Percentiles rank a stretch among this genome's conserved stretches.
Evolutionary conservation across 2,113 vertebrate genomes (phyloP).

Genomic region (Trachemys scripta): DNA sequence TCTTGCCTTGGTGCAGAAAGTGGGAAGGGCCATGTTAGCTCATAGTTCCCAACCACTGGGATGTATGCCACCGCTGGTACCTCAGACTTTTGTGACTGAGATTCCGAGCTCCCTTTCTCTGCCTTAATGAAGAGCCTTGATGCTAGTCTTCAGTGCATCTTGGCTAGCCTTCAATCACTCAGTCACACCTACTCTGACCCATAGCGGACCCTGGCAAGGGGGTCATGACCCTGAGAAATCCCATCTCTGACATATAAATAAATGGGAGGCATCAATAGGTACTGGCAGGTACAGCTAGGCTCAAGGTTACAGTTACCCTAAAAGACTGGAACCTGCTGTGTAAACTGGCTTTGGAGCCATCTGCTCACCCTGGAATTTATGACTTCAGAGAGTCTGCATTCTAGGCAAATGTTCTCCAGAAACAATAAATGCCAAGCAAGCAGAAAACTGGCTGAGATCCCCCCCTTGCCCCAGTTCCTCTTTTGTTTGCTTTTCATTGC

Average conservation of each 20-base stretch:
- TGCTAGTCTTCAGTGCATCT: not conserved
- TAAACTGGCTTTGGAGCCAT: not conserved
- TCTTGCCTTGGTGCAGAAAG: rapidly evolving
- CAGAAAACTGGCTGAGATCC: rapidly evolving
- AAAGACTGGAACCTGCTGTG: not conserved
- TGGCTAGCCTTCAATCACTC: not conserved
- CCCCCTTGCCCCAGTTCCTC: rapidly evolving
- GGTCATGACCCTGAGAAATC: not conserved
- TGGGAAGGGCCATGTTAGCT: not conserved
- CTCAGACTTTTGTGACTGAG: not conserved
- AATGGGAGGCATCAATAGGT: not conserved
- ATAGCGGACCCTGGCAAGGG: not conserved
- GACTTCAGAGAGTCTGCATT: not conserved
- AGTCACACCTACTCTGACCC: not conserved
- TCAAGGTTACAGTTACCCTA: not conserved
- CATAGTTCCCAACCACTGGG: not conserved
- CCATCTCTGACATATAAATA: not conserved
- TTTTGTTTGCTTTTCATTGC: not conserved
- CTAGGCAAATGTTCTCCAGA: not conserved
- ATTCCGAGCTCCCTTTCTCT: not conserved
- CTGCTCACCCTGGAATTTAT: not conserved
- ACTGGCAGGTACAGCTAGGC: not conserved
- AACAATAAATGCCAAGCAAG: rapidly evolving
- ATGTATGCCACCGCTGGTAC: not conserved
- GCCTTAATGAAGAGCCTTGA: not conserved